Evolutionary conservation across 2,113 vertebrate species (phyloP), one percentile per base, ranked within the genome.

Genomic region (Corapipo altera): DNA sequence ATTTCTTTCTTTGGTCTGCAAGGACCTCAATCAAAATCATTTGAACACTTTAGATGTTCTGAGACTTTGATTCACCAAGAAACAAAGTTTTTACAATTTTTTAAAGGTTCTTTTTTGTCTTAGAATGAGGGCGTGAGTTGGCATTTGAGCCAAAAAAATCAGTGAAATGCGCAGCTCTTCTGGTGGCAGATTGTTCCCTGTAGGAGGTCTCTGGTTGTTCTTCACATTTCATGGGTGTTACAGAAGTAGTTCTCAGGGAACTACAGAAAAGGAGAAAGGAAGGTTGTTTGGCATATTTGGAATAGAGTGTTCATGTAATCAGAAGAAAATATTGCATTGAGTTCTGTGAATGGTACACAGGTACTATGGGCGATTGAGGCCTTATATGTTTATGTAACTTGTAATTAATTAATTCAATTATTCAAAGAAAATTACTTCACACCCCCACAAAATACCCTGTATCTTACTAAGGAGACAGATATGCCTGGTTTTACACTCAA

Each of bases 391-490:
- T 96, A 93, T 95, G 65, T 95, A 97, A 96, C 85, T 85, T 18
- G 1, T 35, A 94, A 95, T 95, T 96, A 97, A 91, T 96, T 97
- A 97, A 96, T 96, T 97, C 85, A 96, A 96, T 94, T 96, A 97
- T 95, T 96, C 96, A 91, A 81, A 94, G 95, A 96, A 93, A 95
- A 94, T 96, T 94, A 75, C 88, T 88, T 90, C 72, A 91, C 92
- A 81, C 95, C 92, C 83, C 90, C 93, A 92, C 93, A 95, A 91
- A 93, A 94, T 91, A 94, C 57, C 79, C 88, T 65, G 69, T 91
- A 64, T 93, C 92, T 86, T 92, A 71, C 73, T 84, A 88, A 91
- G 88, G 92, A 96, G 95, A 94, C 93, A 96, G 85, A 94, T 96
- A 96, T 41, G 92, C 96, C 90, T 94, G 72, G 69, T 95, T 97